phyloP scores from a whole-genome alignment of 2,797 vertebrate genomes.

The Acanthurus leucopareius region DNA sequence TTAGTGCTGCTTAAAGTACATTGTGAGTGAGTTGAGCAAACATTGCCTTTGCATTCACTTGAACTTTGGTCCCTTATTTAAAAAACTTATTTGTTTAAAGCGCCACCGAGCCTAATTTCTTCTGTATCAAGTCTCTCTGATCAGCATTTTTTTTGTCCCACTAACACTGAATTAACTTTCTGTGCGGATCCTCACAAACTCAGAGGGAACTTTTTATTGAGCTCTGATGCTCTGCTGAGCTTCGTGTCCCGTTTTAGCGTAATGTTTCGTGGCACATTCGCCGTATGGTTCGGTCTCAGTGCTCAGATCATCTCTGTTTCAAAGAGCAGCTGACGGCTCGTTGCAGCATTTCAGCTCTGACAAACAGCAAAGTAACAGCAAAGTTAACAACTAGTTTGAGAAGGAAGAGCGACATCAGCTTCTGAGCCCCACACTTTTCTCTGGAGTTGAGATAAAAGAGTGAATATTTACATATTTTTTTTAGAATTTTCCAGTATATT shows the following conservation, averaged over 20 bases:
- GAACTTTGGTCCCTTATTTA: not conserved
- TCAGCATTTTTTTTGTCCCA: too few relatives aligned
- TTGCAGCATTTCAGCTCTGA: too few relatives aligned
- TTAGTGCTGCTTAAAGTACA: not conserved
- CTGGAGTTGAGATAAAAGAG: not conserved
- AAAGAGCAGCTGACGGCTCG: too few relatives aligned
- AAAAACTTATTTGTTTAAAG: not conserved
- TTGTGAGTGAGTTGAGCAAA: not conserved
- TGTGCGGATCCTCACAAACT: too few relatives aligned
- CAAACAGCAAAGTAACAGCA: not conserved
- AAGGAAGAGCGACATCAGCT: not conserved
- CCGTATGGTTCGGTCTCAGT: not conserved
- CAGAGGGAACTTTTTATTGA: not conserved
- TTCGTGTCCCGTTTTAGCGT: not conserved
- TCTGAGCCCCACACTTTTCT: not conserved
- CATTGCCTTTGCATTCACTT: not conserved
- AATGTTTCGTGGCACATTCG: conserved; percentile 3
- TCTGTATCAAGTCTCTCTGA: too few relatives aligned
- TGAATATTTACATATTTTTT: too few relatives aligned
- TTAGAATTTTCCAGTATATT: too few relatives aligned
- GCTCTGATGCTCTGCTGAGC: not conserved
- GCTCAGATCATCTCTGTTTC: not conserved
- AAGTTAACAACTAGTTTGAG: not conserved
- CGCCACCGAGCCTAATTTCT: not conserved
- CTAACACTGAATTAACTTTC: too few relatives aligned